phyloP scores from a whole-genome alignment of 1,140 invertebrate species.

The Dendroctonus valens region DNA sequence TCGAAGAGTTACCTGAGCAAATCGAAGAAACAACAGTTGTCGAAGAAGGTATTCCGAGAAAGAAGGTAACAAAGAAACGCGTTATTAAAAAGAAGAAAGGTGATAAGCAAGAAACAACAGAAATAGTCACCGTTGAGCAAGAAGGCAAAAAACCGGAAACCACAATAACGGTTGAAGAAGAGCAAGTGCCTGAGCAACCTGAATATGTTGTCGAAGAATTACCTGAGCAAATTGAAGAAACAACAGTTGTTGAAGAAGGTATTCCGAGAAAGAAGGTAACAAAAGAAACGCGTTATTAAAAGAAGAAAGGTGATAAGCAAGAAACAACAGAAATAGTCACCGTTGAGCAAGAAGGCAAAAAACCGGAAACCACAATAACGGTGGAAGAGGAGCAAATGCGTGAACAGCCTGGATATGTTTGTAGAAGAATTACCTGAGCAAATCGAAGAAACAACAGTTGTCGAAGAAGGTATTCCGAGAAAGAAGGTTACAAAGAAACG shows the following conservation, averaged over 20 bases:
- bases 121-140: conserved; percentile 45
- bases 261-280: conserved; percentile 47
- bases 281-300: conserved; percentile 46
- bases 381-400: no score
- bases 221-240: conserved; percentile 40
- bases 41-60: conserved; percentile 43
- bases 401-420: no score
- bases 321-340: conserved; percentile 36
- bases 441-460: conserved; percentile 47
- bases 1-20: conserved; percentile 41
- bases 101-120: conserved; percentile 42
- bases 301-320: conserved; percentile 39
- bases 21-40: conserved; percentile 39
- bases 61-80: conserved; percentile 48
- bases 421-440: conserved; percentile 48
- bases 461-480: conserved; percentile 39
- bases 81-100: conserved; percentile 48
- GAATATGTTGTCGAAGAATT: conserved; percentile 42
- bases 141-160: conserved; percentile 48
- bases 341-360: conserved; percentile 50
- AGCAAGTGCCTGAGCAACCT: conserved; percentile 35
- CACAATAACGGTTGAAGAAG: conserved; percentile 43
- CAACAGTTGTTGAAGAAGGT: conserved; percentile 40
- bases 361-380: conserved; percentile 48
- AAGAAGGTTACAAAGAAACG: conserved; percentile 45